Percentiles rank a stretch among this genome's conserved stretches.
Evolutionary conservation across 2,888 invertebrate genomes (phyloP).

Genomic region (Biston stratarius): DNA sequence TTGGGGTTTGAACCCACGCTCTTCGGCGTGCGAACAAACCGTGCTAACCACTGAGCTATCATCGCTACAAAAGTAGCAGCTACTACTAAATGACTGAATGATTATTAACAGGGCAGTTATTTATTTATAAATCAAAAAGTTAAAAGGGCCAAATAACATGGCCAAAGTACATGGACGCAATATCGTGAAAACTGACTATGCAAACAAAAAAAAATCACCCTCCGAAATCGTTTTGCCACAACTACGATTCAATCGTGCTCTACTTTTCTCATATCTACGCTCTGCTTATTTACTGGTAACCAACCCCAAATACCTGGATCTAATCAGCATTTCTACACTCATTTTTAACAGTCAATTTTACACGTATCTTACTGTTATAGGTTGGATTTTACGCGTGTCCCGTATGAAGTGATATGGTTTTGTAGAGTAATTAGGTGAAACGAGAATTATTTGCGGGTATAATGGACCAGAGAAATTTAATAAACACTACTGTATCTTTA

Average conservation of each 20-base stretch:
- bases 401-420: slow-evolving; percentile 54
- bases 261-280: slow-evolving; percentile 68
- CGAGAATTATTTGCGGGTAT: slow-evolving; percentile 4
- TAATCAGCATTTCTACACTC: slow-evolving; percentile 86
- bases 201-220: too few relatives aligned
- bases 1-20: too few relatives aligned
- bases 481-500: neutral
- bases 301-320: slow-evolving; percentile 81
- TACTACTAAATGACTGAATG: too few relatives aligned
- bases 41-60: too few relatives aligned
- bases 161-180: too few relatives aligned
- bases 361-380: slow-evolving; percentile 82
- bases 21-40: too few relatives aligned
- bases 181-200: too few relatives aligned
- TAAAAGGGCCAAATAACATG: too few relatives aligned
- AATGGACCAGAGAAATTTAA: neutral
- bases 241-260: slow-evolving; percentile 48
- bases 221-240: neutral
- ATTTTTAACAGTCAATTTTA: slow-evolving; percentile 86
- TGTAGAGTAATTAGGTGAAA: slow-evolving; percentile 27
- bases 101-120: too few relatives aligned
- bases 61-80: too few relatives aligned
- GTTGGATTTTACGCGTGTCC: slow-evolving; percentile 76
- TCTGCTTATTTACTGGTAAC: slow-evolving; percentile 53
- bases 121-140: too few relatives aligned